Percentiles rank a stretch among this genome's conserved stretches.
Evolutionary conservation across 2,888 invertebrate species (phyloP).

Genomic region (Gasteruption jaculator): DNA sequence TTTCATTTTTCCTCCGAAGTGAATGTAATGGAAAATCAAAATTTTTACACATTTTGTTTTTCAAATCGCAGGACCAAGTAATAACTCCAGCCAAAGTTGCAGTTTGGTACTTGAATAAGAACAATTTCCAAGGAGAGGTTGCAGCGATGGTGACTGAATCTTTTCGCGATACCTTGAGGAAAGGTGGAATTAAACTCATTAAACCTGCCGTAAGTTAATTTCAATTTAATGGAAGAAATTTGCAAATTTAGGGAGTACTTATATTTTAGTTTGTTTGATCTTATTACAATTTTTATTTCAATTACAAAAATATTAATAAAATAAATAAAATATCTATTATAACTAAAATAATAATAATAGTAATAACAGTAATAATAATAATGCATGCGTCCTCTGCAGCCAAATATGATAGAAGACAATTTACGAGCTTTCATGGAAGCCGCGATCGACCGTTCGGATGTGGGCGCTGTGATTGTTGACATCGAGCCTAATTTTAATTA

Average conservation of each 20-base stretch:
- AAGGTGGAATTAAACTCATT: conserved; percentile 51
- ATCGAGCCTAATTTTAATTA: conserved; percentile 55
- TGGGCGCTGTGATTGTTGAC: conserved; percentile 60
- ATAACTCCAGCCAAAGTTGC: conserved; percentile 55
- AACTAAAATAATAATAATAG: too few species aligned
- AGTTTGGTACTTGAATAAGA: conserved; percentile 55
- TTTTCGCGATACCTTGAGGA: conserved; percentile 47
- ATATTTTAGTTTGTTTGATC: too few species aligned
- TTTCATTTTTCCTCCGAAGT: too few species aligned
- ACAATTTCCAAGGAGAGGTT: conserved; percentile 54
- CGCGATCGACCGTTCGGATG: conserved; percentile 25
- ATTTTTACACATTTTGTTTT: background rate
- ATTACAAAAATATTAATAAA: too few species aligned
- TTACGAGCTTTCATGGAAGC: conserved; percentile 4
- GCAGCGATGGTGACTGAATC: conserved; percentile 52
- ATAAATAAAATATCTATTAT: too few species aligned
- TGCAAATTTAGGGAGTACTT: too few species aligned
- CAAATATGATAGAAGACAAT: conserved; percentile 16
- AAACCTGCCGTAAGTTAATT: conserved; percentile 30
- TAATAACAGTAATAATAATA: too few species aligned
- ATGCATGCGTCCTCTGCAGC: conserved; percentile 21
- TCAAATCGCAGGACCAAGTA: conserved; percentile 48
- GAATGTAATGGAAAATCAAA: background rate
- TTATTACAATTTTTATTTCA: conserved; percentile 1
- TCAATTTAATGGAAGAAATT: conserved; percentile 2